Evolutionary conservation across 2,113 vertebrate species (phyloP), one percentile per base, ranked within the genome.

Genomic region (Neolamprologus devosi): DNA sequence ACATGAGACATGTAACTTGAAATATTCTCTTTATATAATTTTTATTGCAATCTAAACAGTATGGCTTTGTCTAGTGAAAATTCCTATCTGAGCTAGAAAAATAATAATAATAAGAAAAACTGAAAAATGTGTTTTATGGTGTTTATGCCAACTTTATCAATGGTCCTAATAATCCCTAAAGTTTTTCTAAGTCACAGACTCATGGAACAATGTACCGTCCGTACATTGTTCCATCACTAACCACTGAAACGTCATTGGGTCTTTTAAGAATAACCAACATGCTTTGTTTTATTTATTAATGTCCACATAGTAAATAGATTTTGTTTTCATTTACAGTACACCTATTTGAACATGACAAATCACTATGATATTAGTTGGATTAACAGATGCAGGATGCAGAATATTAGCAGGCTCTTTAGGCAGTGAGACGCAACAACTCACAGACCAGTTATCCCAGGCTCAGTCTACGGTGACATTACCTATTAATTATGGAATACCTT

Each of bases 21-120:
- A 92, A 90, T 89, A 87, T 93, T 70, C 68, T 93, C 23, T 89
- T 92, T 89, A 90, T 19, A 91, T 84, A 28, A 70, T 91, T 94
- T 95, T 91, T 82, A 97, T 97, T 97, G 96, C 96, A 90, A 88
- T 96, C 93, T 95, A 96, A 96, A 96, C 93, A 91, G 93, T 97
- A 97, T 97, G 96, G 96, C 96, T 96, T 97, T 93, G 92, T 95
- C 95, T 96, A 96, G 94, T 96, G 95, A 95, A 95, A 95, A 94
- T 91, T 93, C 92, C 92, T 90, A 94, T 96, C 94, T 96, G 94
- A 95, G 92, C 94, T 93, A 95, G 91, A 95, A 91, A 95, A 91
- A 78, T 78, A n/a, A 78, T 30, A 19, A 73, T 3, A 26, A 42
- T 0, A 47, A 91, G 88, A 90, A 37, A 30, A 60, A 88, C 85